Base-by-base conservation (phyloP, 2,797 vertebrate species). In the Toxotes lorentzi region DNA sequence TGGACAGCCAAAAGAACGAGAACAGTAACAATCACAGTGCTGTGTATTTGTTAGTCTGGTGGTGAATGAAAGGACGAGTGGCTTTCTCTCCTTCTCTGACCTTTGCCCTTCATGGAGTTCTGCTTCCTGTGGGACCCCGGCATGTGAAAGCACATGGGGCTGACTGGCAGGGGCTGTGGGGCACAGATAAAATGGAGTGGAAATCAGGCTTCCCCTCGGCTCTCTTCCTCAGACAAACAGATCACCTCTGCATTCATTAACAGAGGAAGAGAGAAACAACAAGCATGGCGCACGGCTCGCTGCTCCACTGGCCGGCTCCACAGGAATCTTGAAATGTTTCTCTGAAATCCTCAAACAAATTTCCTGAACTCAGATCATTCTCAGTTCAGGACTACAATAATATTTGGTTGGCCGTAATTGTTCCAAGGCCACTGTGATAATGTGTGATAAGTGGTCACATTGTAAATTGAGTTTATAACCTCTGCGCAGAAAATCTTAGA, bases 161-260 rank as follows among this genome's bases (percentile, higher is more conserved):
- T 88, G 80, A 70, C 86, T 73, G 91, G 90, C 88, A 84, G 82
- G 85, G 91, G 87, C 92, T 95, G 94, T 78, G 74, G 86, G 85
- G 82, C 81, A 78, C 90, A 94, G 94, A 95, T 95, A 95, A 94
- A 93, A 93, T 68, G 70, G 58, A 90, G 91, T 95, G 94, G 94
- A 95, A 95, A 94, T 92, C 92, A 91, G 86, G 90, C 92, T 94
- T 94, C 91, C 93, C 92, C 77, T 92, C 89, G 78, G 83, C 87
- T 92, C 91, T 91, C 91, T 93, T 92, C 92, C 93, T 94, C 89
- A 80, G 86, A 92, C 89, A 91, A 91, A 94, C 88, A 89, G 60
- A 90, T 89, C 91, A 92, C 84, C 86, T 90, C 90, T 91, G 89
- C 85, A 75, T 92, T 90, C 86, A 87, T 90, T 85, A 88, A 90